Conservation (phyloP, 2,113 vertebrate genomes). For the Mustela nigripes region DNA sequence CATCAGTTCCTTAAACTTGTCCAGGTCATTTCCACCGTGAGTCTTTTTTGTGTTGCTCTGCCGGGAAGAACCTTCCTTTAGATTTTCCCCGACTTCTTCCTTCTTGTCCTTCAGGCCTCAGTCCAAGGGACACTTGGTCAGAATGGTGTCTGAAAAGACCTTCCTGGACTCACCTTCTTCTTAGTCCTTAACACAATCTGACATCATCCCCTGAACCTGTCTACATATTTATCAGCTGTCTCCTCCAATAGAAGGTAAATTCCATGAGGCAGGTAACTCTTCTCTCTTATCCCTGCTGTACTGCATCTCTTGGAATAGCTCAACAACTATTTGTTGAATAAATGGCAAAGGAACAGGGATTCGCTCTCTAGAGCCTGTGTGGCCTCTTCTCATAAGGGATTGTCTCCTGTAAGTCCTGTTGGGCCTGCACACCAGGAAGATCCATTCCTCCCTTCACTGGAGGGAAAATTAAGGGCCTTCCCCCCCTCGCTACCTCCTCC, state of each 20-base stretch:
- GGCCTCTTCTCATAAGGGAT: neutral
- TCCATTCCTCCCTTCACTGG: neutral
- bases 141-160: neutral
- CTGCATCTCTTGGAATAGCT: neutral
- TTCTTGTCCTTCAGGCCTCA: neutral
- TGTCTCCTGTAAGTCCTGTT: neutral
- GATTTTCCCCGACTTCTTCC: neutral
- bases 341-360: neutral
- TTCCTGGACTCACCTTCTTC: neutral
- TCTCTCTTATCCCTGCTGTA: neutral
- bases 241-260: neutral
- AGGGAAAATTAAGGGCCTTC: neutral
- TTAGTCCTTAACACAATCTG: neutral
- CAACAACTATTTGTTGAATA: neutral
- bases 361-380: neutral
- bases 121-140: neutral
- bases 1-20: neutral
- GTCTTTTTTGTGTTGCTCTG: neutral
- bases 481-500: fast-evolving
- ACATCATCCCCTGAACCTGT: no score
- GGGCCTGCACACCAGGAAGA: neutral
- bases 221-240: neutral
- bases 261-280: neutral
- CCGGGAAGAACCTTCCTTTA: neutral
- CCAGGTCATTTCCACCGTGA: neutral